phyloP scores from a whole-genome alignment of 2,797 vertebrate species.

The Aldrovandia affinis region DNA sequence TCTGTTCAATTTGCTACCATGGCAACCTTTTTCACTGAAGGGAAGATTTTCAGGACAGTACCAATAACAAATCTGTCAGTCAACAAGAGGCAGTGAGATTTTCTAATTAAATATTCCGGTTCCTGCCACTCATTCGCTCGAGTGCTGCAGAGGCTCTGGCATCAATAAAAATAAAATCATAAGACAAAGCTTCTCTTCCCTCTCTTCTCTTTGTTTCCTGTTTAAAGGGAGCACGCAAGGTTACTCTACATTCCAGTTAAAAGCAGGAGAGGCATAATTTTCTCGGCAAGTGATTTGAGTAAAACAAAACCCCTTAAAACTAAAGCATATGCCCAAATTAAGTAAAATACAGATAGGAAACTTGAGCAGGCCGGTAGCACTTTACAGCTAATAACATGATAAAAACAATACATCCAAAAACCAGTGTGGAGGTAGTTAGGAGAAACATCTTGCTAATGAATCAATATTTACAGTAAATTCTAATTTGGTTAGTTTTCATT shows the following conservation, averaged over 20 bases:
- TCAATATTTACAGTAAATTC: constrained; percentile 36
- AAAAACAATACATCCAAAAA: constrained; percentile 34
- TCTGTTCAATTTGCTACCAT: constrained; percentile 20
- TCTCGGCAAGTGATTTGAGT: too few species aligned
- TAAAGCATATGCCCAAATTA: too few species aligned
- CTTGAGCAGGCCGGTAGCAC: too few species aligned
- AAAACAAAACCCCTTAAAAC: too few species aligned
- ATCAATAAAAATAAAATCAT: constrained; percentile 3
- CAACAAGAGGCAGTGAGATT: neutral
- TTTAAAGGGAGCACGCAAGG: neutral
- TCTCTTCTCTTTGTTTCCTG: neutral
- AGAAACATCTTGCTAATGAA: constrained; percentile 33
- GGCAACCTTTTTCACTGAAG: neutral
- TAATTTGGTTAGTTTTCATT: constrained; percentile 48
- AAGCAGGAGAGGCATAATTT: neutral
- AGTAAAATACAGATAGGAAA: too few species aligned
- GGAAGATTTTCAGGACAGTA: neutral
- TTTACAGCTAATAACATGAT: too few species aligned
- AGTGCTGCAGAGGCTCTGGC: neutral
- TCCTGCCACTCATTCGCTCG: neutral
- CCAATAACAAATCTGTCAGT: constrained; percentile 14
- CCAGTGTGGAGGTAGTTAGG: constrained; percentile 37
- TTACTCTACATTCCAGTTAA: neutral
- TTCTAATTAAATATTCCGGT: neutral
- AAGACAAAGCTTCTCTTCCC: neutral